Conservation (phyloP, 2,888 invertebrate genomes). For the Orthonychiurus folsomi region DNA sequence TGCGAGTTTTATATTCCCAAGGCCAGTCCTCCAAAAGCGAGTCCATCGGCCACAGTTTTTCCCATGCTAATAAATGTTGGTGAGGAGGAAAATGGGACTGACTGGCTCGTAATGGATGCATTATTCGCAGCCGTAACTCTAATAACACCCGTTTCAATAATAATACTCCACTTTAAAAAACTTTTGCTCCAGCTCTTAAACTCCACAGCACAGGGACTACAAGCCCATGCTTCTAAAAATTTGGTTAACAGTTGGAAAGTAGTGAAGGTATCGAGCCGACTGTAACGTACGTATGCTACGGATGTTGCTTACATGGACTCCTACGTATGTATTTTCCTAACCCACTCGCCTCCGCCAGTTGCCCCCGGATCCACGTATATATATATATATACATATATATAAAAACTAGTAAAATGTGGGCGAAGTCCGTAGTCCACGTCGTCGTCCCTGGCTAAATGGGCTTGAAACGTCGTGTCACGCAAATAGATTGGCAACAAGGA, state of each 20-base stretch:
- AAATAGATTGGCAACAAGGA: background rate
- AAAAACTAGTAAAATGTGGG: background rate
- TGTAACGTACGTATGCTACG: background rate
- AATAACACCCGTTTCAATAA: background rate
- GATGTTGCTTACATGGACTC: no score
- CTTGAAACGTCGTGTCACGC: background rate
- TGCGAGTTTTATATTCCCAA: no score
- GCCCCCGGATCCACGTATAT: no score
- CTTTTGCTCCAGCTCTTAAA: background rate
- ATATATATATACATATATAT: background rate
- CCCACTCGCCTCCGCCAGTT: no score
- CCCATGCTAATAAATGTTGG: no score
- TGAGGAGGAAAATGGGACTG: background rate
- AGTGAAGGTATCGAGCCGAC: no score
- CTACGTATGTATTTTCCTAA: no score
- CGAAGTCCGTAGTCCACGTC: background rate
- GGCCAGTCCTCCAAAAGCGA: no score
- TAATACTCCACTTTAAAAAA: background rate
- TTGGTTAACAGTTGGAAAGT: no score
- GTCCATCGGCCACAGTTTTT: background rate
- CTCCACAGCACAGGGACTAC: no score
- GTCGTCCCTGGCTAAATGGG: background rate
- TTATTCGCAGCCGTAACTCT: background rate
- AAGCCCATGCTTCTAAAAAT: no score
- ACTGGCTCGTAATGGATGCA: background rate